Conservation (phyloP, 37 sponge, comb jelly and placozoan genomes). For the Axinella damicornis region DNA sequence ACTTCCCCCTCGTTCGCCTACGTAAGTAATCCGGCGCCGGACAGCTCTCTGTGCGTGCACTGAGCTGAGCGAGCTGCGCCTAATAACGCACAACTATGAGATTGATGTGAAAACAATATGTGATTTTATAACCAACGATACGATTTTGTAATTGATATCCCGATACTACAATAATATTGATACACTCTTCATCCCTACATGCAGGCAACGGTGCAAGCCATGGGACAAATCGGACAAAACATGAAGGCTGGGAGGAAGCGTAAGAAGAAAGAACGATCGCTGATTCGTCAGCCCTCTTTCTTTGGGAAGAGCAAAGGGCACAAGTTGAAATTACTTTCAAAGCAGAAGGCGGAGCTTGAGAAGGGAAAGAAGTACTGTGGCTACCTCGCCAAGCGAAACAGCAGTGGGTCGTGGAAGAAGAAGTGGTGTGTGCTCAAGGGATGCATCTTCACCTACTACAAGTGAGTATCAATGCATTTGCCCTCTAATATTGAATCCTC, state of each 20-base stretch:
- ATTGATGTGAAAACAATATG: too few relatives aligned
- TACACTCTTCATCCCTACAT: too few relatives aligned
- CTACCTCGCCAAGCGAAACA: conserved; percentile 63
- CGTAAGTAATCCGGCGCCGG: too few relatives aligned
- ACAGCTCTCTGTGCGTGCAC: too few relatives aligned
- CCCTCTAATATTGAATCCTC: too few relatives aligned
- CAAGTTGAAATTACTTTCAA: conserved; percentile 24
- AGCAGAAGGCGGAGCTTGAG: conserved; percentile 45
- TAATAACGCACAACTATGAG: too few relatives aligned
- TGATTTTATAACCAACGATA: too few relatives aligned
- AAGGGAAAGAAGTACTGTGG: conserved; percentile 61
- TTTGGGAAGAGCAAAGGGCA: neutral
- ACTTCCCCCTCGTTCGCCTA: too few relatives aligned
- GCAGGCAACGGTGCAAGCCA: conserved; percentile 45
- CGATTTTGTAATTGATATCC: too few relatives aligned
- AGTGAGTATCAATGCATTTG: conserved; percentile 46
- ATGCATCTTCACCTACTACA: conserved; percentile 68
- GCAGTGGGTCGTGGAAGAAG: conserved; percentile 77
- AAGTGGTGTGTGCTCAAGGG: conserved; percentile 77
- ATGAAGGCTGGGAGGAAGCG: conserved; percentile 17
- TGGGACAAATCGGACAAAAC: conserved; percentile 50
- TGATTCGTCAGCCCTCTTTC: conserved; percentile 29
- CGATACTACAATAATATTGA: too few relatives aligned
- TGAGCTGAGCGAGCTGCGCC: too few relatives aligned
- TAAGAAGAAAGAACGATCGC: conserved; percentile 47